A percentile compares a stretch with the other conserved stretches of the same genome.
Conservation (phyloP, 2,113 vertebrate species). For the Ameiurus melas region DNA sequence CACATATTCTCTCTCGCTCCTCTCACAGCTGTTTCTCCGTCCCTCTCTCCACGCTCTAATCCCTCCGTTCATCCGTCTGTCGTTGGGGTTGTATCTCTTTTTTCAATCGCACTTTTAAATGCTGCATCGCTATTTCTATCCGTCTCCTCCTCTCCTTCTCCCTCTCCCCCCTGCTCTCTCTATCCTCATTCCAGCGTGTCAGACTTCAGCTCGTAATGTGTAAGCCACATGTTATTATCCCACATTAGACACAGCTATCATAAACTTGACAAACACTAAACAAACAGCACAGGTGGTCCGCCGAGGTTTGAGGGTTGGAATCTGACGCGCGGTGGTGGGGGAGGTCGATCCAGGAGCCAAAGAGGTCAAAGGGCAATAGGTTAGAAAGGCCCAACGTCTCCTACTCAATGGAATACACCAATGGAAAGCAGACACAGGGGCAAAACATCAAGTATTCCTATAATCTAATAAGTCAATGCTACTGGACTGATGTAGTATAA, state of each 20-base stretch:
- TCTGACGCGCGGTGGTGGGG: conserved; percentile 16
- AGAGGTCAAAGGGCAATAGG: conserved; percentile 23
- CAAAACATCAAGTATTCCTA: neutral
- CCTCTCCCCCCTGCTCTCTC: conserved; percentile 28
- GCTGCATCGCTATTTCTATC: conserved; percentile 18
- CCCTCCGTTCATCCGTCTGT: conserved; percentile 6
- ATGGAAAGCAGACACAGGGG: conserved; percentile 1
- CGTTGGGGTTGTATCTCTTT: neutral
- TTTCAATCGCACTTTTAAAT: conserved; percentile 12
- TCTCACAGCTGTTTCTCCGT: conserved; percentile 29
- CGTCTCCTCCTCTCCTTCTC: neutral
- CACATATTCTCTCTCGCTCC: conserved; percentile 26
- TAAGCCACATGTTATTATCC: conserved; percentile 58
- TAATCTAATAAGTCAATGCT: neutral
- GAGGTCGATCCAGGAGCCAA: conserved; percentile 26
- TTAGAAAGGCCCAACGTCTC: conserved; percentile 18
- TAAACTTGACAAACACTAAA: conserved; percentile 74
- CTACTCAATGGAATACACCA: neutral
- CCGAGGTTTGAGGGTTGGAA: conserved; percentile 21
- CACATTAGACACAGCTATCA: conserved; percentile 66
- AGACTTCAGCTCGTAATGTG: conserved; percentile 61
- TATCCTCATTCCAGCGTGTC: conserved; percentile 27
- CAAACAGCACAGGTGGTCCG: conserved; percentile 71
- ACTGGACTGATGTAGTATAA: neutral
- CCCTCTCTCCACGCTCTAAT: conserved; percentile 2